Evolutionary conservation across 2,797 vertebrate genomes (phyloP).

Genomic region (Sebastes glaucus): DNA sequence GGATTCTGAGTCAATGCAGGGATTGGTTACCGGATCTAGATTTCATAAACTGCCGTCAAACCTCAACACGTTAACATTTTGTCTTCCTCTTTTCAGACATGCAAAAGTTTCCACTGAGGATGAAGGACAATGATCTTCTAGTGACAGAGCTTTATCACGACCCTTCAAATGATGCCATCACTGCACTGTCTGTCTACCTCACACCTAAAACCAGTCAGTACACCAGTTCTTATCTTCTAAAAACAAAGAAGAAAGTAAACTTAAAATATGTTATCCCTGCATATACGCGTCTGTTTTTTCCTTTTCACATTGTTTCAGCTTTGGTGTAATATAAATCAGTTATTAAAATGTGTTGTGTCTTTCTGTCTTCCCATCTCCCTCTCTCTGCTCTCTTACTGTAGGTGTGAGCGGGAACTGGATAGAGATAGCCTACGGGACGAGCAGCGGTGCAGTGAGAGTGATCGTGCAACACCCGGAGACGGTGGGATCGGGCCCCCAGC

Average conservation of each 20-base stretch:
- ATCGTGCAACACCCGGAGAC: conserved; percentile 98
- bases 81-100: conserved; percentile 84
- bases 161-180: conserved; percentile 96
- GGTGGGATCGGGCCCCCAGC: conserved; percentile 94
- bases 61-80: not conserved
- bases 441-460: conserved; percentile 94
- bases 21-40: not conserved
- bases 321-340: not conserved
- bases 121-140: conserved; percentile 98
- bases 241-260: not conserved
- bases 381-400: conserved; percentile 50
- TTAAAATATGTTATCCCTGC: not conserved
- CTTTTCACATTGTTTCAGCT: not conserved
- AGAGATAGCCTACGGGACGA: conserved; percentile 97
- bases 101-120: conserved; percentile 97
- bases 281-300: not conserved
- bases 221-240: not conserved
- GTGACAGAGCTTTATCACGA: conserved; percentile 97
- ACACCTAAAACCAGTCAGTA: conserved; percentile 97
- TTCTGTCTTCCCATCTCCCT: not conserved
- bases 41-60: not conserved
- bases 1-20: not conserved
- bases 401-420: conserved; percentile 99
- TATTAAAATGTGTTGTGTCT: not conserved
- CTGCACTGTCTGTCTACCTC: conserved; percentile 96